phyloP scores from a whole-genome alignment of 2,797 vertebrate genomes.

The Setipinna tenuifilis region DNA sequence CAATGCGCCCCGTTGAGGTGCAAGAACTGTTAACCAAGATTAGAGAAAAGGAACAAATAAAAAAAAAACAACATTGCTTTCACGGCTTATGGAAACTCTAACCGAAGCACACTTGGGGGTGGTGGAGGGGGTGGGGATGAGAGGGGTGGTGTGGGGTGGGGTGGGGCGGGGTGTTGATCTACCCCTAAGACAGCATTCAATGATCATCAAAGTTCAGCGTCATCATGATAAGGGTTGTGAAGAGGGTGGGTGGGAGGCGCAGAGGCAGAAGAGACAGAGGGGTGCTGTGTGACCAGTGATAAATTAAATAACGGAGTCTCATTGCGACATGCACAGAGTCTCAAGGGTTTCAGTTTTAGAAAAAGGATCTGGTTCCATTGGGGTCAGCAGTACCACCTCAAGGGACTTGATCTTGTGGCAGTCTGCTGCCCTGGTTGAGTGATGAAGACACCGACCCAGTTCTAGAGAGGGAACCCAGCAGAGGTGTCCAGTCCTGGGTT shows the following conservation, averaged over 20 bases:
- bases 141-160: no score
- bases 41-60: not conserved
- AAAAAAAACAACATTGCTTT: not conserved
- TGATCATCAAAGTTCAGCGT: not conserved
- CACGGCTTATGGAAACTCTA: not conserved
- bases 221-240: not conserved
- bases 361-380: not conserved
- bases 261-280: not conserved
- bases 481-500: no score
- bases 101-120: not conserved
- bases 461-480: no score
- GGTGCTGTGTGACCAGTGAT: not conserved
- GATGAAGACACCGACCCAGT: no score
- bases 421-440: no score
- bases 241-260: not conserved
- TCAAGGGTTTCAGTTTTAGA: not conserved
- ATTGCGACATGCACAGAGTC: no score
- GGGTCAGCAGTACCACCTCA: no score
- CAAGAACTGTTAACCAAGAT: conserved; percentile 32
- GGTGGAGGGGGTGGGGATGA: no score
- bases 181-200: not conserved
- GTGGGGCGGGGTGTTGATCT: not conserved
- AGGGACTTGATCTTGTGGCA: no score
- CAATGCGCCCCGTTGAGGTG: conserved; percentile 6
- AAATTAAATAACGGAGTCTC: no score